Base-by-base conservation (phyloP, 2,888 invertebrate species). In the Clostera curtula region DNA sequence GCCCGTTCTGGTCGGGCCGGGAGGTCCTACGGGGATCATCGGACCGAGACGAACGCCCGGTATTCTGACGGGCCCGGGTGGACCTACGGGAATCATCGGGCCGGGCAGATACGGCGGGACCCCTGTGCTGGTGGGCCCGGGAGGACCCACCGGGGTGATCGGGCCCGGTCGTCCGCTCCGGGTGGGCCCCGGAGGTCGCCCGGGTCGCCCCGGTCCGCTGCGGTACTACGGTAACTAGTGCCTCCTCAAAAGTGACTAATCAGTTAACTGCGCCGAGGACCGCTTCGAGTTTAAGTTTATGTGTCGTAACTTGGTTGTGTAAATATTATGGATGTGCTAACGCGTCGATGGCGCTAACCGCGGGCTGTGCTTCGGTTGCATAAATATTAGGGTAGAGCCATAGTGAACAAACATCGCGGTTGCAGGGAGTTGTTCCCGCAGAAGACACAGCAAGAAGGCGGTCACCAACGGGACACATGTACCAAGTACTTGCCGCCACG, bases 161-260 rank as follows among this genome's bases (percentile, higher is more conserved):
- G 64, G 70, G 5, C 59, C 64, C 9, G 37, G 51, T 9, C 50
- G 61, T n/a, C 50, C 40, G 9, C 21, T 61, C 6, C 36, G 59
- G 5, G 49, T 50, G 3, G 87, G 86, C 1, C 85, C 86, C 1
- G 85, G 83, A 0, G 80, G 80, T 1, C 77, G 77, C 11, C 69
- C 70, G 0, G 79, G 76, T 2, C 47, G 46, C 6, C 63, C 73
- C 29, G 72, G 82, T 3, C 71, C 75, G 1, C 55, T 56, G 21
- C 45, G 54, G 33, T 67, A 52, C 37, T 87, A 83, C 27, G 85
- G 85, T 61, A 66, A 56, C 25, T 12, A 29, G 33, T 36, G 31
- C 32, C 37, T 31, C 17, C 22, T 19, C n/a, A n/a, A n/a, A n/a
- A n/a, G 25, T 58, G 44, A 60, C 58, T 63, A 63, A 61, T 47